phyloP scores from a whole-genome alignment of 2,888 invertebrate species.

The Xanthia togata region DNA sequence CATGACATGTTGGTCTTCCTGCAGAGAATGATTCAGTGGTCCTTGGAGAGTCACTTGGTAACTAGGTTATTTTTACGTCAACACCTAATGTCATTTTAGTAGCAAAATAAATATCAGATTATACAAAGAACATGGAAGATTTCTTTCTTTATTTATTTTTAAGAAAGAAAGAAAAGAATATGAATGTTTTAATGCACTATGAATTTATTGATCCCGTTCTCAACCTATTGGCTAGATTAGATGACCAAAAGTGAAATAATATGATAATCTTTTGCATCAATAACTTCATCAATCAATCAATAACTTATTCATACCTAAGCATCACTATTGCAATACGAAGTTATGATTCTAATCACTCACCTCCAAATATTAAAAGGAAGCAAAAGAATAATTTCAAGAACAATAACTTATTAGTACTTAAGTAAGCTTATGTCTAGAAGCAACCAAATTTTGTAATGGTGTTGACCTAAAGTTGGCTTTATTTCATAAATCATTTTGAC shows the following conservation, averaged over 20 bases:
- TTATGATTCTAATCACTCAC: not conserved
- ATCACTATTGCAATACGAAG: not conserved
- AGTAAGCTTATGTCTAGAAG: not conserved
- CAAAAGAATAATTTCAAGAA: not conserved
- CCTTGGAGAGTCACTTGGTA: no score
- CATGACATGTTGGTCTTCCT: no score
- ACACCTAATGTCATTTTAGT: no score
- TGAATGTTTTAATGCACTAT: no score
- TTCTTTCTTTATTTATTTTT: no score
- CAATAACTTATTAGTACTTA: slow-evolving; percentile 1
- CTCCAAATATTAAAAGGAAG: not conserved
- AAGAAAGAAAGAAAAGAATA: no score
- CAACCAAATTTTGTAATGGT: not conserved
- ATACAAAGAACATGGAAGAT: no score
- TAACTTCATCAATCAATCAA: no score
- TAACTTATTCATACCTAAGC: no score
- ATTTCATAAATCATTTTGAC: not conserved
- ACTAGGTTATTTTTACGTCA: no score
- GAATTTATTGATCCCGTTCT: not conserved
- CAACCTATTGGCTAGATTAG: not conserved
- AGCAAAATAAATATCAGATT: no score
- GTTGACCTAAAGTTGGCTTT: not conserved
- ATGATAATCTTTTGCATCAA: not conserved
- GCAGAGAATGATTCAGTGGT: no score
- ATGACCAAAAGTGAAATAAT: not conserved